These are phyloP conservation scores for Scaeva pyrastri DNA, from an alignment of 2,888 invertebrate genomes.

Conservation along the genomic window DNA sequence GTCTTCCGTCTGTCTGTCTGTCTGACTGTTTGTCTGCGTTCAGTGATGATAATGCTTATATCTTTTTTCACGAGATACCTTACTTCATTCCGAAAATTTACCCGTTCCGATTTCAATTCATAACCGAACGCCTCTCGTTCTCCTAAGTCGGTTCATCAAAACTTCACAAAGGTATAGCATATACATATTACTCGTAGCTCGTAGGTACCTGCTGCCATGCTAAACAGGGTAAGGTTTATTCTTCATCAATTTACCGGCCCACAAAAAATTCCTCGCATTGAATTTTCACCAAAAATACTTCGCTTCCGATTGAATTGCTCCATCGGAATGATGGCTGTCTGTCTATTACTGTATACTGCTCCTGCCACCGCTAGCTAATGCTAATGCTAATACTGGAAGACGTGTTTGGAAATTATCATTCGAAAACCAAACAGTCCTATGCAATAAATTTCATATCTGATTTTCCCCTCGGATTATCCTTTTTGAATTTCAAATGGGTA, in stretches of 20 bases:
- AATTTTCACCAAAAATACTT: conserved; percentile 64
- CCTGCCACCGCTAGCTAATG: background rate
- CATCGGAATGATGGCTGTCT: conserved; percentile 42
- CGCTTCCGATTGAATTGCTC: conserved; percentile 72
- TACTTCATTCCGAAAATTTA: conserved; percentile 42
- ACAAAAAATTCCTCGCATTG: conserved; percentile 42
- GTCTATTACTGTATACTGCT: background rate
- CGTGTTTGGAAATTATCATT: conserved; percentile 76
- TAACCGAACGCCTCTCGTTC: conserved; percentile 1
- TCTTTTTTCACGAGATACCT: conserved; percentile 34
- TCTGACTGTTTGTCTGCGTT: conserved; percentile 36
- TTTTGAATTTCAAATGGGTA: conserved; percentile 73
- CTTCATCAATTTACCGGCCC: conserved; percentile 29
- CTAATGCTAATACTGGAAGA: conserved; percentile 21
- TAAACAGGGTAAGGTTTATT: conserved; percentile 10
- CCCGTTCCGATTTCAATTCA: conserved; percentile 51
- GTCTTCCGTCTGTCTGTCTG: conserved; percentile 34
- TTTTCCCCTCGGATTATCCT: conserved; percentile 72
- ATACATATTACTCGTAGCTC: background rate
- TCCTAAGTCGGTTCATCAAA: conserved; percentile 48
- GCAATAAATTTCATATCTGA: conserved; percentile 75
- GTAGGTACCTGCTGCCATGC: conserved; percentile 26
- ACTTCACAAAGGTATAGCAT: conserved; percentile 22
- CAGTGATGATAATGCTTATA: conserved; percentile 48
- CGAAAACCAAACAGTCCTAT: conserved; percentile 75